Percentiles rank a stretch among this genome's conserved stretches.
phyloP scores from a whole-genome alignment of 2,888 invertebrate species.

The Trachelus tabidus region DNA sequence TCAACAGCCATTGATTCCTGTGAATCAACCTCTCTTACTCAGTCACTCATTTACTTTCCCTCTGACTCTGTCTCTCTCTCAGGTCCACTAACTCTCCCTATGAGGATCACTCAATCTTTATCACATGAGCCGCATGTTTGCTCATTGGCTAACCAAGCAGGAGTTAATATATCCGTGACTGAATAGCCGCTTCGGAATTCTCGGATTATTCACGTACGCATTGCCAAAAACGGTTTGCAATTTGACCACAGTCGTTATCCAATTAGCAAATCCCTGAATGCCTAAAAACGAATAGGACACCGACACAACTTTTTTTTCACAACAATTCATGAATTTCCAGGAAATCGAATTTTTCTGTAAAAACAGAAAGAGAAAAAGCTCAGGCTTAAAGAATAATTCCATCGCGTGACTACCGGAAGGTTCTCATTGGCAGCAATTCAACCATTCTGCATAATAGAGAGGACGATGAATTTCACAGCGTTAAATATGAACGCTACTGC shows the following conservation, averaged over 20 bases:
- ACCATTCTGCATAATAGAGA: conserved; percentile 7
- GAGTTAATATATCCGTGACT: background rate
- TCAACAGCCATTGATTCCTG: conserved; percentile 54
- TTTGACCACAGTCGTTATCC: background rate
- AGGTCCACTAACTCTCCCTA: background rate
- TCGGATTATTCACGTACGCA: background rate
- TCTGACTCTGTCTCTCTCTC: background rate
- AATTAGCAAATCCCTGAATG: background rate
- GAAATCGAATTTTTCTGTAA: background rate
- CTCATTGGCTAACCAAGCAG: background rate
- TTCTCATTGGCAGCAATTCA: conserved; percentile 31
- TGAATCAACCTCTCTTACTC: conserved; percentile 15
- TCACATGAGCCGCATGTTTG: background rate
- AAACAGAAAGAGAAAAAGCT: background rate
- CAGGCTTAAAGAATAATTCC: background rate
- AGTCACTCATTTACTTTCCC: background rate
- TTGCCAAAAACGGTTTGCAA: background rate
- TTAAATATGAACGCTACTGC: background rate
- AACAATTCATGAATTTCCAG: background rate
- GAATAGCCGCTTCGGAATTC: background rate
- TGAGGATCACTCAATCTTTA: background rate
- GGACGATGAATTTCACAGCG: background rate
- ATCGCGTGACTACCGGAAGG: conserved; percentile 19
- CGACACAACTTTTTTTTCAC: background rate
- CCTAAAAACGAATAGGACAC: background rate